Percentiles rank a stretch among this genome's conserved stretches.
These are phyloP conservation scores for Borostomias antarcticus DNA, from an alignment of 2,797 vertebrate genomes.

Conservation along the genomic window DNA sequence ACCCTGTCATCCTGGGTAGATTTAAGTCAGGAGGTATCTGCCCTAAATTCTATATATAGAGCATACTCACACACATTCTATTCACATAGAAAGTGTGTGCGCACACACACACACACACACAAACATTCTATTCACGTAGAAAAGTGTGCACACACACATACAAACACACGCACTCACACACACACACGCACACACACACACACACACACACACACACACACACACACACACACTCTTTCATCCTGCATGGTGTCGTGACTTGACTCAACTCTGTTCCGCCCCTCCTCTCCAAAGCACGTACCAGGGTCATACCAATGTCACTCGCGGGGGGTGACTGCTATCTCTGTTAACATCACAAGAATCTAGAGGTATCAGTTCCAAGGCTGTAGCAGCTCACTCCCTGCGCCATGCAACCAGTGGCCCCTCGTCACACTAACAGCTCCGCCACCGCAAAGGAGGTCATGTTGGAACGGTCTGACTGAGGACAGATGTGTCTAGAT, in stretches of 20 bases:
- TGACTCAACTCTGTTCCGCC: too few relatives aligned
- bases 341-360: constrained; percentile 10
- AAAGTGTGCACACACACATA: not conserved
- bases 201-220: constrained; percentile 1
- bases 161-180: constrained; percentile 16
- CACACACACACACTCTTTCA: constrained; percentile 8
- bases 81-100: not conserved
- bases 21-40: constrained; percentile 29
- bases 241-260: too few relatives aligned
- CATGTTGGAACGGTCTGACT: constrained; percentile 6
- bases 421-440: constrained; percentile 21
- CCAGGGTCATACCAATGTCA: not conserved
- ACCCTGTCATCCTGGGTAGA: constrained; percentile 1
- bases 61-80: not conserved
- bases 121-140: not conserved
- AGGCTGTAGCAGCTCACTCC: not conserved
- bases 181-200: constrained; percentile 7
- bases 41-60: constrained; percentile 30
- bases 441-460: constrained; percentile 21
- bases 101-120: not conserved
- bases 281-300: too few relatives aligned
- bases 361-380: constrained; percentile 5
- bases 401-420: not conserved
- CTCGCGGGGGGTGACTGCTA: not conserved
- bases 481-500: too few relatives aligned